A percentile compares a stretch with the other conserved stretches of the same genome.
Conservation (phyloP, 2,888 invertebrate genomes). For the Lapara coniferarum region DNA sequence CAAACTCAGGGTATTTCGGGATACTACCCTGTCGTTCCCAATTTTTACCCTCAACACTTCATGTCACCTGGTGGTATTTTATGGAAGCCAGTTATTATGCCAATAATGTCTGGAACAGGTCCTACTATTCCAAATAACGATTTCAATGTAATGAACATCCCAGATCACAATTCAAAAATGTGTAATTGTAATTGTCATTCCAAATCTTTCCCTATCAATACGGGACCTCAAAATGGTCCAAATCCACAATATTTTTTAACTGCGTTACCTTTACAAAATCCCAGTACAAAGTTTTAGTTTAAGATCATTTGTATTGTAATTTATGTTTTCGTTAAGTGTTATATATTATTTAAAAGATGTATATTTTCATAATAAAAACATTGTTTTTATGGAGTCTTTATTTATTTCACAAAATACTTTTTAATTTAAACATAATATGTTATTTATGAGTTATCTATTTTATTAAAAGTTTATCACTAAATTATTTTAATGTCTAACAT, state of each 20-base stretch:
- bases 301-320: background rate
- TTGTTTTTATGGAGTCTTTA: background rate
- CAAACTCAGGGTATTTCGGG: slow-evolving; percentile 10
- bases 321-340: background rate
- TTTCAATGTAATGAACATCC: slow-evolving; percentile 6
- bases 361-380: slow-evolving; percentile 12
- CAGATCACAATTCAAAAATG: slow-evolving; percentile 35
- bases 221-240: slow-evolving; percentile 38
- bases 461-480: slow-evolving; percentile 10
- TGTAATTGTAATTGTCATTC: slow-evolving; percentile 62
- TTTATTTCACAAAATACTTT: background rate
- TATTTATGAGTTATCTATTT: background rate
- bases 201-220: slow-evolving; percentile 34
- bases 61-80: slow-evolving; percentile 50
- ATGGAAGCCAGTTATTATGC: slow-evolving; percentile 58
- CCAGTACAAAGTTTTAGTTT: slow-evolving; percentile 16
- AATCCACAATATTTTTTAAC: slow-evolving; percentile 51
- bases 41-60: slow-evolving; percentile 50
- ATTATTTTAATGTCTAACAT: background rate
- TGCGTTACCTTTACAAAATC: slow-evolving; percentile 24
- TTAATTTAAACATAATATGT: background rate
- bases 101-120: slow-evolving; percentile 43
- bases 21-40: slow-evolving; percentile 40
- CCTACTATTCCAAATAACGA: slow-evolving; percentile 29
- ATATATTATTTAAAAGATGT: slow-evolving; percentile 7